A percentile compares a stretch with the other conserved stretches of the same genome.
These are phyloP conservation scores for chimpanzee (Pan troglodytes) DNA, from an alignment of 2,113 vertebrate genomes.

Conservation along the genomic window DNA sequence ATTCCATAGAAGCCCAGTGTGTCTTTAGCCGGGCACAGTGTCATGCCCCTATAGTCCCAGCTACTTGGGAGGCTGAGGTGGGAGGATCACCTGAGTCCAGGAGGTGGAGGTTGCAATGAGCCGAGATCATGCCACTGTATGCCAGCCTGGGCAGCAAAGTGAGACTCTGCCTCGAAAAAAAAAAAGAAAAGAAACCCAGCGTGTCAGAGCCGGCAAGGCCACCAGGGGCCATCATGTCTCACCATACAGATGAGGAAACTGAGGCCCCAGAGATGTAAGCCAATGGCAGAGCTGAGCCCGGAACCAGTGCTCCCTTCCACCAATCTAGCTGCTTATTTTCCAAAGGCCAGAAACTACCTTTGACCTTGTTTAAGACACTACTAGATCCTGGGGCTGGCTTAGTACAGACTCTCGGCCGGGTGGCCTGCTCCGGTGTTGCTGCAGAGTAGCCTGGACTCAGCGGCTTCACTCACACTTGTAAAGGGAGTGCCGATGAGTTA, in stretches of 20 bases:
- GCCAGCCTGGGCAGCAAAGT: too few relatives aligned
- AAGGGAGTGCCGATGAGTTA: accelerated
- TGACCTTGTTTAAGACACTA: neutral
- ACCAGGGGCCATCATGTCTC: neutral
- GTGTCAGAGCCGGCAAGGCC: neutral
- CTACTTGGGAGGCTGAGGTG: too few relatives aligned
- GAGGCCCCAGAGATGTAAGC: neutral
- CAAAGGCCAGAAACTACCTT: neutral
- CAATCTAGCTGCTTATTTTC: neutral
- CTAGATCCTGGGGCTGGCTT: accelerated
- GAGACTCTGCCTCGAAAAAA: too few relatives aligned
- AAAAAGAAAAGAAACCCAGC: neutral
- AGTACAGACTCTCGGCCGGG: accelerated
- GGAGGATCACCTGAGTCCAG: too few relatives aligned
- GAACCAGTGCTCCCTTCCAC: too few relatives aligned
- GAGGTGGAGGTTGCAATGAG: too few relatives aligned
- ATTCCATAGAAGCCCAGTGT: accelerated
- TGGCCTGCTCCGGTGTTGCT: too few relatives aligned
- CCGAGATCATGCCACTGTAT: too few relatives aligned
- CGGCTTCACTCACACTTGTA: accelerated
- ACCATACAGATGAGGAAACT: neutral
- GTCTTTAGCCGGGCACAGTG: too few relatives aligned
- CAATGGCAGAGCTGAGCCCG: neutral
- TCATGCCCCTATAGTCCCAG: too few relatives aligned
- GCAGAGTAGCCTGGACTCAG: accelerated